Conservation (phyloP, 2,797 vertebrate species). For the Sebastes itinus region DNA sequence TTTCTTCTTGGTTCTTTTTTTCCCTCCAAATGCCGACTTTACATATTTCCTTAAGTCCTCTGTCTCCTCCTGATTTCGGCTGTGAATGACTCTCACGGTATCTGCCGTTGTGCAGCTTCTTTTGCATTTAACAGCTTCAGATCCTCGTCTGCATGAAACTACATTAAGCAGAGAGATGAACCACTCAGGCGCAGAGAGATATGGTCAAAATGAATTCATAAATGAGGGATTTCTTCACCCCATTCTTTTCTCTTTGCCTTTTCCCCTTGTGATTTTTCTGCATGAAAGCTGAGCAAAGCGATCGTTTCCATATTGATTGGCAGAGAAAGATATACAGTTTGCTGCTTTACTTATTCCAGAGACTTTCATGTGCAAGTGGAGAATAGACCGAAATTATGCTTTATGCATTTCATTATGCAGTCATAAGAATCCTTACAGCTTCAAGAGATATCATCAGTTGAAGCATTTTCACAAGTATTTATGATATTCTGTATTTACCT, state of each 20-base stretch:
- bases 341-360: neutral
- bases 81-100: neutral
- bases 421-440: neutral
- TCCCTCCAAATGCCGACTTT: neutral
- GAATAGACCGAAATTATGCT: neutral
- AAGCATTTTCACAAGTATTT: neutral
- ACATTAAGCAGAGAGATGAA: conserved; percentile 28
- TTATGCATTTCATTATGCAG: neutral
- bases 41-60: neutral
- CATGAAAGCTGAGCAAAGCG: conserved; percentile 30
- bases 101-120: neutral
- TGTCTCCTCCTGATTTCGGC: neutral
- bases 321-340: conserved; percentile 15
- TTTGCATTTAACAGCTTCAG: conserved; percentile 15
- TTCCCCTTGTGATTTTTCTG: conserved; percentile 34
- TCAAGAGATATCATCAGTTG: neutral
- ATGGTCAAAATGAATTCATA: conserved; percentile 34
- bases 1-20: neutral
- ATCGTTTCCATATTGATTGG: conserved; percentile 46
- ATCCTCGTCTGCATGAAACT: conserved; percentile 27
- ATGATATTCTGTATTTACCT: neutral
- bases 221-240: neutral
- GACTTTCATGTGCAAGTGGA: conserved; percentile 3
- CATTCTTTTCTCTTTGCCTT: neutral
- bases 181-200: neutral